These are phyloP conservation scores for Oxygymnocypris stewartii DNA, from an alignment of 2,113 vertebrate genomes.

Conservation along the genomic window DNA sequence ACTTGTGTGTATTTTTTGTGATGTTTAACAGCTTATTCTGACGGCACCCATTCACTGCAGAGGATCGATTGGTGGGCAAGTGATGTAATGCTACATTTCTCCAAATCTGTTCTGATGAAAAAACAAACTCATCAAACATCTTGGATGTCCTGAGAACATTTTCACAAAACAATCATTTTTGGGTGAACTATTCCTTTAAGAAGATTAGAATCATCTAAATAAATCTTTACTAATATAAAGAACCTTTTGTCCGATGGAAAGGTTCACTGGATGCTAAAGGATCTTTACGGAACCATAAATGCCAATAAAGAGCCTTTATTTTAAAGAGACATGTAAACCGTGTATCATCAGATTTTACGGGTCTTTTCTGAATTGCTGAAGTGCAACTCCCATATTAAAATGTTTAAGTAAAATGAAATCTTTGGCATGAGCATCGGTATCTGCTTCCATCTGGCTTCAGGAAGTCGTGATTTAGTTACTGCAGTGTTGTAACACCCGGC, in stretches of 20 bases:
- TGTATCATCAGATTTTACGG: not conserved
- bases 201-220: not conserved
- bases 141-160: no score
- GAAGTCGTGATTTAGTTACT: conserved; percentile 27
- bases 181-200: not conserved
- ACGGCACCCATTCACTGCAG: no score
- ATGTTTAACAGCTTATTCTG: no score
- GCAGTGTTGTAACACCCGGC: conserved; percentile 46
- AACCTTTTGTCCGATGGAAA: not conserved
- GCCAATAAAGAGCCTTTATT: not conserved
- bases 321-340: not conserved
- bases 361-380: not conserved
- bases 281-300: not conserved
- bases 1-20: not conserved
- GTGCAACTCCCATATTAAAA: not conserved
- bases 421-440: conserved; percentile 31
- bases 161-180: not conserved
- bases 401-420: conserved; percentile 24
- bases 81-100: no score
- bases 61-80: no score
- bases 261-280: not conserved
- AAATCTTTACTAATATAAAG: not conserved
- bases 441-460: conserved; percentile 27
- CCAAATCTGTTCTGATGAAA: no score
- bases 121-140: no score